Base-by-base conservation (phyloP, 2,113 vertebrate genomes). In the Ramphastos sulfuratus region DNA sequence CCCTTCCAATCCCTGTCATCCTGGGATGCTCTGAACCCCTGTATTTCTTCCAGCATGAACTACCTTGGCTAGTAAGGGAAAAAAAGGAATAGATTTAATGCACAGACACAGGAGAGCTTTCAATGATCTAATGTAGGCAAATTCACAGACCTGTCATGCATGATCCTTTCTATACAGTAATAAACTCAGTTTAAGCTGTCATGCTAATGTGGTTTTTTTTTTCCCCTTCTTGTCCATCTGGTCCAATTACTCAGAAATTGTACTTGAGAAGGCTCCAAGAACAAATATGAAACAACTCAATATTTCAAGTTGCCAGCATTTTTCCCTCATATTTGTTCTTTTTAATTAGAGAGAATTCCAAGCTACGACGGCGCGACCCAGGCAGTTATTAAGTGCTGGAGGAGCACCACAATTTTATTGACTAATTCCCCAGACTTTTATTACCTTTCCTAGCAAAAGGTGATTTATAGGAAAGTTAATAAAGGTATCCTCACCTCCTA, bases 401-500 rank as follows among this genome's bases (percentile, higher is more conserved):
- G 92, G 78, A 93, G 70, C 79, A 65, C 80, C 76, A 70, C 63
- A 78, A 79, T 93, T 93, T 96, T 96, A 95, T 96, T 95, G 95
- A 94, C 85, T 88, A 94, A 95, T 95, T 94, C 94, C 85, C 91
- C 39, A 79, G 93, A 88, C 76, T 94, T 96, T 95, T 96, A 95
- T 96, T 96, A 94, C 88, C 85, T 94, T 96, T 94, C 89, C 90
- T 94, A 90, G 82, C 87, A 95, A 95, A 94, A 95, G 86, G 46
- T 95, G 92, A 94, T 96, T 94, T 95, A 96, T 93, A 94, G 85
- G 70, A 83, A 95, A 93, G 95, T 83, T 94, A 96, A 96, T 96
- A 96, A 94, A 96, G 90, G 92, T 95, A 95, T 91, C 94, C 66
- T 96, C 94, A 91, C 90, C 95, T 95, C 75, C 72, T 86, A 87